Evolutionary conservation across 2,888 invertebrate species (phyloP), one percentile per base, ranked within the genome.

Genomic region (Aplocera efformata): DNA sequence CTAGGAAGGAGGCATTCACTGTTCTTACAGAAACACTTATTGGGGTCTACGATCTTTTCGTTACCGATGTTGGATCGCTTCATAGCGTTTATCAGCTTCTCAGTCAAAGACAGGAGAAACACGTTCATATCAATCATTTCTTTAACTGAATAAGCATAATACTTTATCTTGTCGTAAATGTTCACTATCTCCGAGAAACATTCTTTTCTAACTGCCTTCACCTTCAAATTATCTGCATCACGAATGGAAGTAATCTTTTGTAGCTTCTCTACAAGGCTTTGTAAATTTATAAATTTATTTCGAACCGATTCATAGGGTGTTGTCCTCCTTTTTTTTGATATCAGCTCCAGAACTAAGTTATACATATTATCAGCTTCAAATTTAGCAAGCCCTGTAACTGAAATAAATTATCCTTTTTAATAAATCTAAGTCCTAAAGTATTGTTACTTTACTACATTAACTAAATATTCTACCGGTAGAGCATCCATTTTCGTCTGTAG

Each of bases 401-500:
- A 26, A 67, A 42, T 32, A 17, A 5, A 17, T 17, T 17, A 17
- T 17, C 5, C 13, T 2, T 17, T 17, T 17, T 17, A 17, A 5
- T 17, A 3, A 5, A 17, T 17, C 13, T 5, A 17, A 17, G 5
- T 17, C 13, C 5, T 5, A 17, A 3, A 3, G 13, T 3, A 17
- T 5, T 17, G 5, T 17, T 17, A 17, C 2, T 17, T 17, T 3
- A 5, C 3, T 17, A 17, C 5, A 17, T 5, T 17, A 17, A 17
- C 5, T 17, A 17, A 17, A 17, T 17, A 17, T 43, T n/a, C 47
- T 64, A 79, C 80, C 74, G 48, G 34, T 33, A n/a, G 49, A 48
- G 49, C 86, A 86, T 27, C 40, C 61, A 11, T 20, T 53, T 59
- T 86, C 86, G 53, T 86, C 86, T 17, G 67, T 62, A 57, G 79